Conservation (phyloP, 2,888 invertebrate species). For the Gymnoscelis rufifasciata region DNA sequence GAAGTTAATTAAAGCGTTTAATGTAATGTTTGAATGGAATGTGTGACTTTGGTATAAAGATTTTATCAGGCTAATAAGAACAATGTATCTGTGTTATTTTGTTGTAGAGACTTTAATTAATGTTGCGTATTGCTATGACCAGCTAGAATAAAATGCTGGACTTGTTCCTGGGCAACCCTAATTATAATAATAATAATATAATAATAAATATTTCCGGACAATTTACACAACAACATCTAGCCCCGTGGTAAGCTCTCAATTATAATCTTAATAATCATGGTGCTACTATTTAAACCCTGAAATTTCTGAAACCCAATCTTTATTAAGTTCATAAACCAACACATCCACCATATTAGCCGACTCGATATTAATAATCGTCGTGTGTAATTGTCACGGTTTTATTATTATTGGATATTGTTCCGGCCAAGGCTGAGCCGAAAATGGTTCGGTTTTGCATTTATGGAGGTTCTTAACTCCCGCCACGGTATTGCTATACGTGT, state of each 20-base stretch:
- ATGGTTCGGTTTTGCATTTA: constrained; percentile 58
- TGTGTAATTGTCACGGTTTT: constrained; percentile 54
- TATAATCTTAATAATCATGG: too few relatives aligned
- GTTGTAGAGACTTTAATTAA: too few relatives aligned
- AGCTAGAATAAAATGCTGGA: too few relatives aligned
- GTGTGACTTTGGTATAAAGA: constrained; percentile 6
- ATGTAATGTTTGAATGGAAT: constrained; percentile 6
- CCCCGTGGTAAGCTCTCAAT: too few relatives aligned
- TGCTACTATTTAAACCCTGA: too few relatives aligned
- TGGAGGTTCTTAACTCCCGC: constrained; percentile 39
- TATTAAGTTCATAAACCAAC: constrained; percentile 35
- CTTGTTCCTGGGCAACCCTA: too few relatives aligned
- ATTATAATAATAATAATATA: too few relatives aligned
- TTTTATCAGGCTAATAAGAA: neutral
- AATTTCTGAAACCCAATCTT: neutral
- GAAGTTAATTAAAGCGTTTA: constrained; percentile 21
- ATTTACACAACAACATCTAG: too few relatives aligned
- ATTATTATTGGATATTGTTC: constrained; percentile 76
- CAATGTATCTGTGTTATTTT: neutral
- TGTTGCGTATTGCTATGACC: too few relatives aligned
- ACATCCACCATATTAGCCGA: constrained; percentile 37
- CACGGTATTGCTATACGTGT: constrained; percentile 37
- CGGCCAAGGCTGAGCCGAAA: constrained; percentile 57
- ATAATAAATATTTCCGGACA: too few relatives aligned
- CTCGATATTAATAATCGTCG: constrained; percentile 41